Evolutionary conservation across 2,113 vertebrate genomes (phyloP), one percentile per base, ranked within the genome.

Genomic region (Proteles cristata): DNA sequence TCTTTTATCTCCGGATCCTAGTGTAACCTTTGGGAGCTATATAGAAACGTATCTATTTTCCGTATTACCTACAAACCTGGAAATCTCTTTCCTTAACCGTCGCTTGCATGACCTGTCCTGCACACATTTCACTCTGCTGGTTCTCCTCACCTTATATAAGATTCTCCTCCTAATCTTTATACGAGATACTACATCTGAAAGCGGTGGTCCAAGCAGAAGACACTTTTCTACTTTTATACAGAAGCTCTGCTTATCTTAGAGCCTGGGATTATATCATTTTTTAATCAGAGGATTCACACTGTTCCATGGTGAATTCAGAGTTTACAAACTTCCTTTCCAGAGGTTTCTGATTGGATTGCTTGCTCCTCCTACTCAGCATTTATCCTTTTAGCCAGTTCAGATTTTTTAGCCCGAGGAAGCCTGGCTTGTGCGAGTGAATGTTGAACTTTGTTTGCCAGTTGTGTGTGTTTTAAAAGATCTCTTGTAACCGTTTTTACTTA

Each of bases 301-400:
- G 48, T 11, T 80, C 48, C 19, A 8, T 82, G 16, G 45, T 83
- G 31, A 95, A 87, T 89, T 88, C 82, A 63, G 8, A 89, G 10
- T 84, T 97, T 85, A 19, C 31, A 86, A 19, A 80, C 25, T 95
- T 92, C 73, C 88, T 93, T 84, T 93, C 25, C 69, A 31, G 69
- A 68, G 7, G 58, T 48, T 94, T 84, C 25, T 61, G 63, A 26
- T 28, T 65, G 11, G 7, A 66, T 65, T 58, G 14, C 19, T 81
- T 92, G 33, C 14, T n/a, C 26, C 71, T 91, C 25, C 17, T 92
- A n/a, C 16, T 71, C 63, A 90, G 48, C 7, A 11, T 94, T 89
- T 74, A 63, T 82, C 96, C 31, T 87, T 66, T 96, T 84, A 69
- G 35, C n/a, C 77, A 39, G 16, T 74, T 93, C 7, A 89, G 58